Evolutionary conservation across 2,888 invertebrate genomes (phyloP).

Genomic region (Mythimna loreyi): DNA sequence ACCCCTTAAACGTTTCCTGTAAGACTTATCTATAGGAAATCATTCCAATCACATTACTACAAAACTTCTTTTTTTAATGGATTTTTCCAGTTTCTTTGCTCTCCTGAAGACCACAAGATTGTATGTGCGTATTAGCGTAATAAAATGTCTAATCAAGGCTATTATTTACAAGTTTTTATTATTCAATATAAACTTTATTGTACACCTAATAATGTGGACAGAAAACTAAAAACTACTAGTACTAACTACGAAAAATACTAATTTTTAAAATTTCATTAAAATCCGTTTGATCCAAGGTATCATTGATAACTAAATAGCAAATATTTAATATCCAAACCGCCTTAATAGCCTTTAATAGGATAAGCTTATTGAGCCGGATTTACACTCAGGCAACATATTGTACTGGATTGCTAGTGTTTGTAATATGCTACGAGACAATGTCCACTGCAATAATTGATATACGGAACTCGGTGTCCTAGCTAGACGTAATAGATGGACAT

Average conservation of each 20-base stretch:
- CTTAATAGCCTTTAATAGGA: no score
- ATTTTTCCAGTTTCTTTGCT: no score
- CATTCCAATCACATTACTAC: no score
- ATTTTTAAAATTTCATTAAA: neutral
- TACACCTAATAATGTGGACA: no score
- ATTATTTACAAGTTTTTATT: neutral
- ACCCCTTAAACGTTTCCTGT: no score
- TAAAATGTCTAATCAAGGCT: neutral
- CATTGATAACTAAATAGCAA: neutral
- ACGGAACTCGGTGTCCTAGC: neutral
- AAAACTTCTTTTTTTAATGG: no score
- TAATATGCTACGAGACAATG: neutral
- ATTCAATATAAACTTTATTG: no score
- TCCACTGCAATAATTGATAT: neutral
- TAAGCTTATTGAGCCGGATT: neutral
- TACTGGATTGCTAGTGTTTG: neutral
- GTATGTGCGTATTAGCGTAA: no score
- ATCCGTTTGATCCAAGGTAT: neutral
- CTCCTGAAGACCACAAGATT: no score
- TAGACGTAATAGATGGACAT: neutral
- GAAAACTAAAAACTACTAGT: no score
- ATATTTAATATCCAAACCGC: neutral
- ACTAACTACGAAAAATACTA: no score
- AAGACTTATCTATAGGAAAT: no score
- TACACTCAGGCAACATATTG: neutral